Evolutionary conservation across 2,888 invertebrate genomes (phyloP), one percentile per base, ranked within the genome.

Genomic region (Philonicus albiceps): DNA sequence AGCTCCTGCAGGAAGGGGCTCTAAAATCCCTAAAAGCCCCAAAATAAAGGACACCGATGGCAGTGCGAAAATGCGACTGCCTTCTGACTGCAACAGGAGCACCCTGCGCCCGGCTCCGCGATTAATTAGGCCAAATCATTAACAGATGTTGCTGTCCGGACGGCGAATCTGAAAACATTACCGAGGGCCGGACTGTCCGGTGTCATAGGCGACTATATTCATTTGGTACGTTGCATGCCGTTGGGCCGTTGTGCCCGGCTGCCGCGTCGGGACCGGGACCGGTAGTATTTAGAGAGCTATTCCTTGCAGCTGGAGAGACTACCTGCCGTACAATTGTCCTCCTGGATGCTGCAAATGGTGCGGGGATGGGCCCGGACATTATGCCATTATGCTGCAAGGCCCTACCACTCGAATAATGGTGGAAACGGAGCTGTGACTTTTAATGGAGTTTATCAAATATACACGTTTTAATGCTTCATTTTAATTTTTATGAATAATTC

Each of bases 91-190:
- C 81, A 85, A 53, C 75, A 76, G 34, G 74, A 83, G 37, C 81
- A 81, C 72, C 86, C 76, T 31, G 75, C n/a, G 75, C n/a, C 78
- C 85, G 83, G 78, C 75, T 87, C 88, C 88, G 90, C 91, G 90
- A 91, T 91, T 92, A 92, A 93, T 93, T 92, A 92, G 92, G 91
- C 90, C 92, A 91, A 92, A 92, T 93, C 92, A 92, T 92, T 92
- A 92, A 91, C 92, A 92, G 92, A 92, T 92, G 92, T 92, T 91
- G 90, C 87, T 72, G 87, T 86, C 86, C 80, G 73, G 11, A 27
- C 27, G 73, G 72, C 22, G 84, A 84, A 73, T 84, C 73, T 22
- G 73, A 86, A 86, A 86, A 86, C 86, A 86, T 86, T 86, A 75
- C 55, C 30, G 75, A 75, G 53, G 75, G 75, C 72, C 75, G 6